These are phyloP conservation scores for Gymnorhina tibicen DNA, from an alignment of 2,113 vertebrate genomes.

Conservation along the genomic window DNA sequence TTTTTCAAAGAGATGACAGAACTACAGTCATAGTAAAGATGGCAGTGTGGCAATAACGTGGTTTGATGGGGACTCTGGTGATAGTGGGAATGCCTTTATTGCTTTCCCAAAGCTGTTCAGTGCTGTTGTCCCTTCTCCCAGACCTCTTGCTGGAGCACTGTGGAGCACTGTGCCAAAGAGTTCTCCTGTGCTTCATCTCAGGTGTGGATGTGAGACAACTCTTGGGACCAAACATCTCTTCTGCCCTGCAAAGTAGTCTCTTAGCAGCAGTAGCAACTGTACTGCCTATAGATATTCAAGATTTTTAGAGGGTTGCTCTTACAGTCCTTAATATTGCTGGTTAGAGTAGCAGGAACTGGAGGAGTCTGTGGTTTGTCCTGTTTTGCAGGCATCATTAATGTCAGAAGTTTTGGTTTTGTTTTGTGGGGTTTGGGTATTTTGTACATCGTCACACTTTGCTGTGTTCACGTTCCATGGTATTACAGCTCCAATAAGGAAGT, in stretches of 20 bases:
- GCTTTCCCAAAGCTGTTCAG: neutral
- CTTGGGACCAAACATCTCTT: neutral
- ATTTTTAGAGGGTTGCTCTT: neutral
- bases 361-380: neutral
- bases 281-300: neutral
- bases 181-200: neutral
- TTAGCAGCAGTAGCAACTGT: neutral
- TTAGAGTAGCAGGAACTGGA: neutral
- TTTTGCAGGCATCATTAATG: fast-evolving
- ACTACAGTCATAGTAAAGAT: neutral
- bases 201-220: neutral
- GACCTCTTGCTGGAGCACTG: neutral
- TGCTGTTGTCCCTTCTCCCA: neutral
- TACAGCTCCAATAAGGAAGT: neutral
- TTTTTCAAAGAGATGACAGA: neutral
- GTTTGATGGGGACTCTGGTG: neutral
- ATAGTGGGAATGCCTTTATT: neutral
- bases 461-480: neutral
- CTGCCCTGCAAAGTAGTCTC: neutral
- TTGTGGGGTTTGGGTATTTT: fast-evolving
- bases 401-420: neutral
- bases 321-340: neutral
- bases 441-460: neutral
- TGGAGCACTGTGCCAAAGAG: neutral
- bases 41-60: neutral